Evolutionary conservation across 2,888 invertebrate genomes (phyloP).

Genomic region (Deilephila elpenor): DNA sequence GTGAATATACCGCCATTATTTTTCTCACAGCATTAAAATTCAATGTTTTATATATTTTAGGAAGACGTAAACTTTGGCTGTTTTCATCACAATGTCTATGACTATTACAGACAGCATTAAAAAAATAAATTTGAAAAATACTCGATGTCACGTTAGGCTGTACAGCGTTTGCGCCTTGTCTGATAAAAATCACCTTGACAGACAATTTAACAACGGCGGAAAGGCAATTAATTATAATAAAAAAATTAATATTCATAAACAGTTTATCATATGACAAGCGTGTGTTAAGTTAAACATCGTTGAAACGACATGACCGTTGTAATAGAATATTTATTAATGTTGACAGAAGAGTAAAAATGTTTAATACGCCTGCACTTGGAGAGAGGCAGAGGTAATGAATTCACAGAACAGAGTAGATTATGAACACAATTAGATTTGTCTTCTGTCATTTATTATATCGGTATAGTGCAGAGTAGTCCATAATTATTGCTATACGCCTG

Average conservation of each 20-base stretch:
- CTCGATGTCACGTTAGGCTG: background rate
- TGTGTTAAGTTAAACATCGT: slow-evolving; percentile 21
- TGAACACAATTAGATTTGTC: no score
- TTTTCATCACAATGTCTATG: no score
- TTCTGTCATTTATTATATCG: no score
- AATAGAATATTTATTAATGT: slow-evolving; percentile 17
- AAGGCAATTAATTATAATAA: slow-evolving; percentile 23
- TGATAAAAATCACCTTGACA: slow-evolving; percentile 28
- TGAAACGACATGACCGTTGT: slow-evolving; percentile 3
- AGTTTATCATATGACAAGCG: slow-evolving; percentile 6
- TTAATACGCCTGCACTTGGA: background rate
- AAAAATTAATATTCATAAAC: slow-evolving; percentile 24
- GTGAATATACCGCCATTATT: no score
- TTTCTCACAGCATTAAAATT: no score
- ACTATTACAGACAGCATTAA: no score
- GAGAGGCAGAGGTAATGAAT: background rate
- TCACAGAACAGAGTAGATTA: background rate
- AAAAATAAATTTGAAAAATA: background rate
- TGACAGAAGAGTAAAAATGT: slow-evolving; percentile 1
- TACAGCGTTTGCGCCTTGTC: background rate
- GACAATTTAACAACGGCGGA: slow-evolving; percentile 26
- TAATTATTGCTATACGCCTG: no score
- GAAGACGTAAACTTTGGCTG: no score
- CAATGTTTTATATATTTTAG: no score
- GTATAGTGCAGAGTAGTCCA: no score